Percentiles rank a stretch among this genome's conserved stretches.
These are phyloP conservation scores for Botia almorhae DNA, from an alignment of 2,797 vertebrate species.

Conservation along the genomic window DNA sequence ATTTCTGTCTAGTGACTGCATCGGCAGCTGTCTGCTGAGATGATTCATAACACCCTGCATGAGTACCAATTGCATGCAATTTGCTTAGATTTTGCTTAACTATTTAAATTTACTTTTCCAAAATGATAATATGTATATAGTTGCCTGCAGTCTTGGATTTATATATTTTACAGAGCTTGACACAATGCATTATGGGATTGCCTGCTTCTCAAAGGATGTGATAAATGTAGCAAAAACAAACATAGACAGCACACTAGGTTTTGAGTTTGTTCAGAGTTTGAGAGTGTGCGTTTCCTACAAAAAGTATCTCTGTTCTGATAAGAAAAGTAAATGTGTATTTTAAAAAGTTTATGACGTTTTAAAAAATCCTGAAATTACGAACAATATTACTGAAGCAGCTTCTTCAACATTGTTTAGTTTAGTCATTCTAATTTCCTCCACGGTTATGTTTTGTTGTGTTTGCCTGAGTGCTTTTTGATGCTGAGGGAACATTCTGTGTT, in stretches of 20 bases:
- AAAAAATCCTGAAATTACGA: not conserved
- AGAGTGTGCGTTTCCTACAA: not conserved
- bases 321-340: not conserved
- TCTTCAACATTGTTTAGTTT: not conserved
- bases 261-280: not conserved
- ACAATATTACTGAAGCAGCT: not conserved
- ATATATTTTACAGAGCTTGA: not conserved
- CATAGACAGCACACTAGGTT: not conserved
- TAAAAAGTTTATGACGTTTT: not conserved
- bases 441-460: not conserved
- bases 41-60: too few relatives aligned
- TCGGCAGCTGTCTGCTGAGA: too few relatives aligned
- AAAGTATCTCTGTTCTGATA: not conserved
- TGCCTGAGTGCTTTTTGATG: not conserved
- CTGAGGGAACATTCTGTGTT: not conserved
- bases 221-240: not conserved
- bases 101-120: not conserved
- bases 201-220: not conserved
- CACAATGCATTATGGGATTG: not conserved
- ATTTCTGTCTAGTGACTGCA: too few relatives aligned
- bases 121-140: not conserved
- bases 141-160: not conserved
- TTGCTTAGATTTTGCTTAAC: too few relatives aligned
- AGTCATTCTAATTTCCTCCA: conserved; percentile 11
- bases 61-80: too few relatives aligned